Conservation (phyloP, 2,113 vertebrate species). For the Rattus rattus region DNA sequence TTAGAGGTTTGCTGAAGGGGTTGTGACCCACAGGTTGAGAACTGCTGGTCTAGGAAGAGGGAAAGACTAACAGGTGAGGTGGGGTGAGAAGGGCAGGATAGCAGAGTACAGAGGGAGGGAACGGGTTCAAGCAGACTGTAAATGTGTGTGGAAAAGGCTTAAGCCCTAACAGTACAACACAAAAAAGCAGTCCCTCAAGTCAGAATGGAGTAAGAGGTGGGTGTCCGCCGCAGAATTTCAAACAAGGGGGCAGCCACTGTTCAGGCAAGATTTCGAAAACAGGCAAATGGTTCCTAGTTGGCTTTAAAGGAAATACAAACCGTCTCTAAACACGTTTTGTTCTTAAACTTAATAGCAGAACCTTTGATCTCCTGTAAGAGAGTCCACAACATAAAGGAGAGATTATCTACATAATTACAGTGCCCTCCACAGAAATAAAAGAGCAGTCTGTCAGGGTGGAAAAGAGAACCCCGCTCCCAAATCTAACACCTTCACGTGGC, state of each 20-base stretch:
- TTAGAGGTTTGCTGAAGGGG: not conserved
- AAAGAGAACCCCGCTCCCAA: conserved; percentile 40
- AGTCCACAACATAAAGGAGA: conserved; percentile 15
- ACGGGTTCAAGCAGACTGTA: not conserved
- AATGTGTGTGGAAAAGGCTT: too few species aligned
- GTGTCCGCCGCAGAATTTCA: not conserved
- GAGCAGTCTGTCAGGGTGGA: not conserved
- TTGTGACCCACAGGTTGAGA: not conserved
- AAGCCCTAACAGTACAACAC: not conserved
- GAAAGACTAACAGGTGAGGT: not conserved
- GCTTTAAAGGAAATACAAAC: conserved; percentile 14
- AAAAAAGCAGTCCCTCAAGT: not conserved
- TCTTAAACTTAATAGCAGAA: conserved; percentile 35
- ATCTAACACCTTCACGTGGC: conserved; percentile 5
- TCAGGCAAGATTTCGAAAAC: conserved; percentile 36
- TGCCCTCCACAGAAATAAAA: conserved; percentile 17
- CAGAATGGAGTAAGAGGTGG: not conserved
- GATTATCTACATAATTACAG: not conserved
- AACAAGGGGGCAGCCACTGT: not conserved
- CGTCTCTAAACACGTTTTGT: not conserved
- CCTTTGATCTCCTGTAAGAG: not conserved
- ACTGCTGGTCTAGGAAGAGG: not conserved
- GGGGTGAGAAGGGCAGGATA: not conserved
- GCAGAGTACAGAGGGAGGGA: not conserved
- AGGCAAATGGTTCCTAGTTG: conserved; percentile 6